Percentiles rank a stretch among this genome's conserved stretches.
Evolutionary conservation across 1,140 invertebrate genomes (phyloP).

Genomic region (Cyrtorhinus lividipennis): DNA sequence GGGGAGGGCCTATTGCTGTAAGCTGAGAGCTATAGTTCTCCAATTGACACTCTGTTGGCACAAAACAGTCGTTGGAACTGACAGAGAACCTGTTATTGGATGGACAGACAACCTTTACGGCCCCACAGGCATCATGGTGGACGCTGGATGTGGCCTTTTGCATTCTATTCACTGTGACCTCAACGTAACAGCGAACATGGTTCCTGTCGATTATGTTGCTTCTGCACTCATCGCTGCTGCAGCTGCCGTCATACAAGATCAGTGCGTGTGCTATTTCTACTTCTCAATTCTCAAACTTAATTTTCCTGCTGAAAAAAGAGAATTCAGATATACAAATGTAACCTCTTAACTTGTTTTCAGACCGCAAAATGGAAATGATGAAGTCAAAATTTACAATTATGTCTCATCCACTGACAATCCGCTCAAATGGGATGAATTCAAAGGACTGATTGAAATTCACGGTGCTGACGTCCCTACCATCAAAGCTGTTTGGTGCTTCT

Average conservation of each 20-base stretch:
- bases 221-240: conserved; percentile 62
- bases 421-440: conserved; percentile 40
- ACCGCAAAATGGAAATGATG: conserved; percentile 12
- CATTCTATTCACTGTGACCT: conserved; percentile 38
- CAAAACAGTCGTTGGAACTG: conserved; percentile 71
- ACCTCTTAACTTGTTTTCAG: not conserved
- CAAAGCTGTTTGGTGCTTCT: conserved; percentile 40
- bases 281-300: no score
- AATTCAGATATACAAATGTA: no score
- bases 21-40: no score
- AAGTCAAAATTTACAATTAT: conserved; percentile 36
- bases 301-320: no score
- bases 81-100: conserved; percentile 52
- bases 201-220: conserved; percentile 77
- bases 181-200: conserved; percentile 51
- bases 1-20: no score
- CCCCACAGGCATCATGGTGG: conserved; percentile 46
- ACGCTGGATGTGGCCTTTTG: conserved; percentile 45
- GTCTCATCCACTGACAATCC: conserved; percentile 41
- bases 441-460: conserved; percentile 34
- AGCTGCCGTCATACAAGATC: conserved; percentile 29
- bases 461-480: conserved; percentile 30
- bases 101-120: conserved; percentile 86
- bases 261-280: no score
- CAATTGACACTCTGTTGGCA: no score